Evolutionary conservation across 2,888 invertebrate genomes (phyloP).

Genomic region (Belgica antarctica): DNA sequence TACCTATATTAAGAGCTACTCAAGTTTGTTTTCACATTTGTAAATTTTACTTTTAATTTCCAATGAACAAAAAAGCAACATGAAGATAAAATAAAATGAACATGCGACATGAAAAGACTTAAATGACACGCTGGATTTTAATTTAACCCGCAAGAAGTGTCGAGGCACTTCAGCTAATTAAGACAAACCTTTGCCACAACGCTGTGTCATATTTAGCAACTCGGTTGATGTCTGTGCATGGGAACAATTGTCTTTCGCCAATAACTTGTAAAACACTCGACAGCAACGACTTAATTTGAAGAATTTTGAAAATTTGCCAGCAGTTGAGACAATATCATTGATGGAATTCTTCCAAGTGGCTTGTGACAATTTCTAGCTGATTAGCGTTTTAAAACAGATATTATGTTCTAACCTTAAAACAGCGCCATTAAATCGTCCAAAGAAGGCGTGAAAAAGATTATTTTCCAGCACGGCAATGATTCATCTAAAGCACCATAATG

Average conservation of each 20-base stretch:
- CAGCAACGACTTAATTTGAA: no score
- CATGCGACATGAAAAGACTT: conserved; percentile 1
- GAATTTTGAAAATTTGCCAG: no score
- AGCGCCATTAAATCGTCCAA: neutral
- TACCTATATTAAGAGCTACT: neutral
- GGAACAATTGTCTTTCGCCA: neutral
- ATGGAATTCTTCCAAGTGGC: no score
- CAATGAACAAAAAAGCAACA: neutral
- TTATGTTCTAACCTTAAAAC: neutral
- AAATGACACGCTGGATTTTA: neutral
- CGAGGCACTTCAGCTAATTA: neutral
- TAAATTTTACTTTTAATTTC: neutral
- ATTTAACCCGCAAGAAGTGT: neutral
- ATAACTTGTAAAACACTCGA: no score
- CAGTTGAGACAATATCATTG: no score
- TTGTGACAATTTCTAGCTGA: no score
- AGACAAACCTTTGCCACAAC: neutral
- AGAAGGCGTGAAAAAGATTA: neutral
- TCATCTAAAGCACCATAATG: neutral
- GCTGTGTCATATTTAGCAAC: neutral
- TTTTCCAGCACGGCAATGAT: neutral
- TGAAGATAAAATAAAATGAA: no score
- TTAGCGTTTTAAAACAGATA: no score
- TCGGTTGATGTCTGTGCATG: neutral
- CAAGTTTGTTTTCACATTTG: neutral